Base-by-base conservation (phyloP, 2,797 vertebrate genomes). In the Botia almorhae region DNA sequence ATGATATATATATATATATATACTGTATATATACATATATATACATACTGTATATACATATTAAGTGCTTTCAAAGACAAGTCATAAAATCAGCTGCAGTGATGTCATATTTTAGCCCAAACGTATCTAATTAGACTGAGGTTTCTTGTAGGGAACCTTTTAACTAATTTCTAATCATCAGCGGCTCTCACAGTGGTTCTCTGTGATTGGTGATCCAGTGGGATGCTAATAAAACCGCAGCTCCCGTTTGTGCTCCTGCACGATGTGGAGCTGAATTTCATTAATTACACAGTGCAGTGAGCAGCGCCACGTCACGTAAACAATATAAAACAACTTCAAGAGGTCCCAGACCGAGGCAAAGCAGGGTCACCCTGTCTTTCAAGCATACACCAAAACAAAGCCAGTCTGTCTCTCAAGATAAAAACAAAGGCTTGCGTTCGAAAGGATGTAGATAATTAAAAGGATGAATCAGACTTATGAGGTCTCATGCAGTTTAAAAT, bases 101-200 rank as follows among this genome's bases (percentile, higher is more conserved):
- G 36, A 39, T 39, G 39, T 43, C 7, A 7, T 1, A 8, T 8
- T 43, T 7, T 43, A 43, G 39, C 39, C 39, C 8, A 43, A 43
- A 43, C 7, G 39, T 43, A 6, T 43, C 7, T 43, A 43, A 43
- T 43, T 43, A 43, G 39, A 43, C 8, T 43, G 39, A 43, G 39
- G 7, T 43, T 43, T 43, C 8, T 4, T 36, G 33, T 36, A 43
- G 39, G 7, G 7, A 43, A 17, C 21, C 55, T 10, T 56, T 56
- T 11, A 58, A n/a, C 6, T 21, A 11, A 58, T 0, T 51, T 46
- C 60, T 50, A 61, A 39, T 43, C 46, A 78, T 61, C 2, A 13
- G 11, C 67, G 81, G 83, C 83, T 84, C 58, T 29, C 36, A 84
- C 78, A 0, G 55, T 77, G 23, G 29, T 85, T 79, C 73, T 60